Conservation (phyloP, 2,113 vertebrate genomes). For the Callorhinus ursinus region DNA sequence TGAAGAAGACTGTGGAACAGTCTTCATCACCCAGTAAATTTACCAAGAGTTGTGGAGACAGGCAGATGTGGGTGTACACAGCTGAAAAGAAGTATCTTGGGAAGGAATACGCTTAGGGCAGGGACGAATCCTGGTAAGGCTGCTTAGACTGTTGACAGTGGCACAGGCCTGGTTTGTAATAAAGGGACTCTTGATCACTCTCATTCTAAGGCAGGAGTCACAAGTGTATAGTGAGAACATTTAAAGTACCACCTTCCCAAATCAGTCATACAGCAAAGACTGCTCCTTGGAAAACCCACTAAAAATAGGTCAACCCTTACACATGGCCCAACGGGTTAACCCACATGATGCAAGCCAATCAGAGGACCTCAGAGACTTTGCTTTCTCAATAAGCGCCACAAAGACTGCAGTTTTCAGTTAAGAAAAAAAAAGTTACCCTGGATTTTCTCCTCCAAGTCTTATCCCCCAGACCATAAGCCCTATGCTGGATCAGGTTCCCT, state of each 20-base stretch:
- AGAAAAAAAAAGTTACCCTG: neutral
- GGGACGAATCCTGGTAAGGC: neutral
- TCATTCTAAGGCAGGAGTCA: neutral
- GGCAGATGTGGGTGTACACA: neutral
- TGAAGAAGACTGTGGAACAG: neutral
- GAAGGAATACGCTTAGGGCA: neutral
- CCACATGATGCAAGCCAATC: neutral
- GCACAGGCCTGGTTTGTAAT: neutral
- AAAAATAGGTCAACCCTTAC: neutral
- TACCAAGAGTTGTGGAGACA: neutral
- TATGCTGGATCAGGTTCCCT: neutral
- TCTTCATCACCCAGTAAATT: neutral
- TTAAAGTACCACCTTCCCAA: neutral
- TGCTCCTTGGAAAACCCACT: neutral
- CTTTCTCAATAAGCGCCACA: neutral
- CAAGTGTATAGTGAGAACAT: neutral
- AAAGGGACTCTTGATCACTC: slow-evolving; percentile 5
- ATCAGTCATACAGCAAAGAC: neutral
- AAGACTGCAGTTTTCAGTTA: neutral
- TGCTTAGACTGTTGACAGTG: neutral
- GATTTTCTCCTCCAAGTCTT: neutral
- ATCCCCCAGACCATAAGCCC: neutral
- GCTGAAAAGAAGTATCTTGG: neutral
- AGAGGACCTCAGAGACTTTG: neutral
- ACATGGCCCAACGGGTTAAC: neutral